These are phyloP conservation scores for Rhyacophila evoluta DNA, from an alignment of 2,888 invertebrate species.

Conservation along the genomic window DNA sequence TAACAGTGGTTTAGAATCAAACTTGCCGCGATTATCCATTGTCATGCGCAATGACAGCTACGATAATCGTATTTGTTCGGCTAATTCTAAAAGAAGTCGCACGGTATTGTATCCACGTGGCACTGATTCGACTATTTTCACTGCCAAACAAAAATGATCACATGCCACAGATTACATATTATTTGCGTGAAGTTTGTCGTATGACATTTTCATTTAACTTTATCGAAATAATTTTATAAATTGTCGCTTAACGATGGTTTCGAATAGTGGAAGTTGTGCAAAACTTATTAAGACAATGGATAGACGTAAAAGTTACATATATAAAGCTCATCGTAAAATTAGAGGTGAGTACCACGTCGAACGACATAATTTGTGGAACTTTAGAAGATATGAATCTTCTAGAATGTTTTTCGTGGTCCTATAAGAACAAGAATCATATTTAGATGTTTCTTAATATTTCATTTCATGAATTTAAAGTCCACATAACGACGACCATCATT, in stretches of 20 bases:
- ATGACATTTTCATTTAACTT: not conserved
- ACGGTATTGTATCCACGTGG: not conserved
- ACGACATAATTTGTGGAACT: no score
- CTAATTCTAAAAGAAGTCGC: not conserved
- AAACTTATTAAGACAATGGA: not conserved
- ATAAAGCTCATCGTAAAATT: not conserved
- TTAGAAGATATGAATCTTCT: no score
- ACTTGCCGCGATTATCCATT: not conserved
- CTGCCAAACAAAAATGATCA: slow-evolving; percentile 20
- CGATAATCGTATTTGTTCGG: not conserved
- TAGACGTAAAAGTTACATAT: not conserved
- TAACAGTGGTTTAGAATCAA: no score
- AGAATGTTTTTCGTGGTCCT: no score
- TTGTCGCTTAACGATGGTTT: not conserved
- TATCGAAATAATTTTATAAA: not conserved
- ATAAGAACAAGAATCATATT: no score
- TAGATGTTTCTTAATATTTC: no score
- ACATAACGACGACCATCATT: no score
- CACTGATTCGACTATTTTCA: slow-evolving; percentile 8
- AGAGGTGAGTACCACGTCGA: not conserved
- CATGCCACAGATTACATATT: slow-evolving; percentile 9
- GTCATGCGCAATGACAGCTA: not conserved
- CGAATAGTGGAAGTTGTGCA: not conserved
- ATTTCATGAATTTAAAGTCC: no score
- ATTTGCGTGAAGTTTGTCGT: not conserved